A percentile compares a stretch with the other conserved stretches of the same genome.
Evolutionary conservation across 2,113 vertebrate genomes (phyloP).

Genomic region (Nothocercus nigrocapillus): DNA sequence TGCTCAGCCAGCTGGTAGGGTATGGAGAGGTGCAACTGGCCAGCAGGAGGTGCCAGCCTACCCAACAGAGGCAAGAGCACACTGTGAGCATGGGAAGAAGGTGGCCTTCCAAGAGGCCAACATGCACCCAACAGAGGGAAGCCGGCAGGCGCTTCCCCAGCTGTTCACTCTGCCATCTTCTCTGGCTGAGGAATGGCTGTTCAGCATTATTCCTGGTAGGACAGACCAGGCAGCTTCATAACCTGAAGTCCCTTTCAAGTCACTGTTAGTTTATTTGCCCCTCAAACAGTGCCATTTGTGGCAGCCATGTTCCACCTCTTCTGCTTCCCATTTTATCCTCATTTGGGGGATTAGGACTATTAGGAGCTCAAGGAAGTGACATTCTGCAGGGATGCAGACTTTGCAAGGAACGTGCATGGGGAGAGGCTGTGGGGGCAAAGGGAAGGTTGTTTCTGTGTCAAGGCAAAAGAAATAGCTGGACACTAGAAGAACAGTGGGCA

Average conservation of each 20-base stretch:
- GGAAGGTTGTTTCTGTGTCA: background rate
- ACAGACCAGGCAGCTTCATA: background rate
- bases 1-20: background rate
- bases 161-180: background rate
- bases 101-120: background rate
- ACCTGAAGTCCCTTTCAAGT: background rate
- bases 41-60: background rate
- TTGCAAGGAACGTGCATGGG: background rate
- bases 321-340: background rate
- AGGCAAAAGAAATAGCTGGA: background rate
- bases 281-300: background rate
- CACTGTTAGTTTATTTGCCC: background rate
- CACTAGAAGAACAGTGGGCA: background rate
- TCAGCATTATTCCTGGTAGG: background rate
- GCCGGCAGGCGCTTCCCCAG: background rate
- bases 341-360: background rate
- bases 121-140: background rate
- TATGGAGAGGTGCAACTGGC: background rate
- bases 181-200: background rate
- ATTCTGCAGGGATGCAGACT: accelerated
- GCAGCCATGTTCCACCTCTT: background rate
- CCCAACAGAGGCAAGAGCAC: background rate
- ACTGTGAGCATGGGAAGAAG: background rate
- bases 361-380: background rate
- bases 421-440: background rate